phyloP scores from a whole-genome alignment of 1,140 invertebrate species.

The Aethina tumida region DNA sequence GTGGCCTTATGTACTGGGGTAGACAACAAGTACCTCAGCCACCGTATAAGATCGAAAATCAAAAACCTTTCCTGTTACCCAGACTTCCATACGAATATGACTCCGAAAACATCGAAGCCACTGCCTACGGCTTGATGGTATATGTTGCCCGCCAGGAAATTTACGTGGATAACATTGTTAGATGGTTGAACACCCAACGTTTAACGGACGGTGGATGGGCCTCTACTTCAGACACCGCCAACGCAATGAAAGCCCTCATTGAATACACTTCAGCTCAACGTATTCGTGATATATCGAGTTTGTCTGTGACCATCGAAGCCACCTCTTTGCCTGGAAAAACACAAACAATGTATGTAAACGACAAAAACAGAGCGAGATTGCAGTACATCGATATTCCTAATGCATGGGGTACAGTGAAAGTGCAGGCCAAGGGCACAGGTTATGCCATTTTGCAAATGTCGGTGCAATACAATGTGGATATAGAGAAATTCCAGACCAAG shows the following conservation, averaged over 20 bases:
- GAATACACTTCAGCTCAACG: constrained; percentile 80
- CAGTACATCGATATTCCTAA: constrained; percentile 76
- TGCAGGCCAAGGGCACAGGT: constrained; percentile 82
- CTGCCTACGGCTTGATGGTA: constrained; percentile 83
- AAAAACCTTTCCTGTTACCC: constrained; percentile 81
- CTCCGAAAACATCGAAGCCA: constrained; percentile 84
- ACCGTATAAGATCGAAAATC: constrained; percentile 78
- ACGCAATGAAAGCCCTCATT: constrained; percentile 81
- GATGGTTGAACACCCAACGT: constrained; percentile 87
- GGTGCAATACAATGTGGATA: constrained; percentile 92
- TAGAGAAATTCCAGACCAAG: constrained; percentile 70
- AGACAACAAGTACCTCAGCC: constrained; percentile 63
- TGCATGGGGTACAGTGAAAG: constrained; percentile 86
- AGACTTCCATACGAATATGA: constrained; percentile 81
- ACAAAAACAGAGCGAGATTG: constrained; percentile 63
- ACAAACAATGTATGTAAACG: constrained; percentile 53
- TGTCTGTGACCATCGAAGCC: constrained; percentile 74
- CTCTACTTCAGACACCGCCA: constrained; percentile 81
- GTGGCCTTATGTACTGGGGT: constrained; percentile 80
- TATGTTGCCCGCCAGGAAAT: constrained; percentile 76
- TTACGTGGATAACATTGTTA: constrained; percentile 71
- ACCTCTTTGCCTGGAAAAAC: constrained; percentile 59
- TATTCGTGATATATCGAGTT: constrained; percentile 76
- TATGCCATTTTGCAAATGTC: constrained; percentile 87
- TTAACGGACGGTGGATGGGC: constrained; percentile 90